Evolutionary conservation across 2,113 vertebrate species (phyloP), one percentile per base, ranked within the genome.

Genomic region (Haemorhous mexicanus): DNA sequence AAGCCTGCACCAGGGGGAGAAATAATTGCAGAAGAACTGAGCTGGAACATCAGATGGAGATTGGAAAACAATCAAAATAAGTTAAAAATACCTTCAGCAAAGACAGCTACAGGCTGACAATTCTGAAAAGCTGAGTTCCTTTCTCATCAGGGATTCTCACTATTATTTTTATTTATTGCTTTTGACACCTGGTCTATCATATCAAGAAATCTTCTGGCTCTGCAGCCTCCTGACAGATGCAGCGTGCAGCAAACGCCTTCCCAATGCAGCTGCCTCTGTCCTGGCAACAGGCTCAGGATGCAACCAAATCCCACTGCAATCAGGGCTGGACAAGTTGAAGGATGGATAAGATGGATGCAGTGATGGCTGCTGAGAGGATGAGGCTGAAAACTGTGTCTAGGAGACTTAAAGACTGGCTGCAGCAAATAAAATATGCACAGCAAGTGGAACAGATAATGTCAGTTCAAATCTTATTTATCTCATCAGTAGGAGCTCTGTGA

Each of bases 401-500:
- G 62, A 92, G 61, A 83, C 69, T 83, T 77, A 52, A 88, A 87
- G 66, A 33, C 53, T 61, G 52, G 49, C 73, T 94, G 23, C 30
- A 81, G 72, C 78, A 84, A 78, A 85, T 72, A 41, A 88, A 92
- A 94, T 72, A 93, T 35, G 82, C 87, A 41, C 61, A 84, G 92
- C 64, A 66, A 95, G 78, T 3, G 0, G 78, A 96, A 94, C 68
- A 86, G 92, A 85, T 94, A 93, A 95, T 55, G 89, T 85, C 93
- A 94, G 75, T 41, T 94, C 89, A 86, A 84, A 94, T 95, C 94
- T 94, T 96, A 93, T 68, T 96, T 94, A 85, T 88, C 81, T 93
- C 92, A 78, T 85, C 90, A 90, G 67, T 28, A 83, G 61, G 59
- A 80, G 70, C 78, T 77, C 52, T 50, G 41, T 0, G 12, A 84